Conservation (phyloP, 2,888 invertebrate genomes). For the Lordiphosa andalusiaca region DNA sequence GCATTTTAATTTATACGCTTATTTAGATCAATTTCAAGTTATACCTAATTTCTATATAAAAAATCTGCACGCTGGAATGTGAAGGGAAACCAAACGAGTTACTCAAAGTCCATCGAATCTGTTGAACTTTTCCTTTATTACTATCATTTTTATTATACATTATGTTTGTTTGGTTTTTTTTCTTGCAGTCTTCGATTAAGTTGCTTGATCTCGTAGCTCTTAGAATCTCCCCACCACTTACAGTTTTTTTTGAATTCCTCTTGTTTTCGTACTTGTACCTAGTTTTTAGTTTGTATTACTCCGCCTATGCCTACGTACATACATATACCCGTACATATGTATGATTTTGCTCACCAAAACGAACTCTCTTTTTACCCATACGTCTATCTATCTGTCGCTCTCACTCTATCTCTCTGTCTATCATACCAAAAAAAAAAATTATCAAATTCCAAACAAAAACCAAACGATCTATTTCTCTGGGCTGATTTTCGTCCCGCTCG, state of each 20-base stretch:
- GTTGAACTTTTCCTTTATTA: constrained; percentile 5
- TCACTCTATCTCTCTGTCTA: constrained; percentile 39
- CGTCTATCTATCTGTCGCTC: constrained; percentile 25
- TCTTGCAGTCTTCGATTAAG: constrained; percentile 18
- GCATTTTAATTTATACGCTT: constrained; percentile 10
- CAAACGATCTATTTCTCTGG: constrained; percentile 76
- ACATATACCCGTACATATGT: constrained; percentile 16
- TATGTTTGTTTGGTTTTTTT: constrained; percentile 32
- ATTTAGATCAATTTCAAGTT: constrained; percentile 11
- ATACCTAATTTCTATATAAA: not conserved
- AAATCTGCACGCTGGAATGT: constrained; percentile 12
- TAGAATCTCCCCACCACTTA: not conserved
- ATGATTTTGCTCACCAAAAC: constrained; percentile 55
- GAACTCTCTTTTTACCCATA: constrained; percentile 38
- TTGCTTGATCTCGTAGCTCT: constrained; percentile 51
- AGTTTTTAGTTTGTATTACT: constrained; percentile 23
- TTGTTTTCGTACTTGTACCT: constrained; percentile 28
- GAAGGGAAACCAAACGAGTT: constrained; percentile 1
- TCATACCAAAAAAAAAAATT: constrained; percentile 43
- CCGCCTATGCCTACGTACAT: constrained; percentile 9
- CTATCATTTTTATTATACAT: constrained; percentile 15
- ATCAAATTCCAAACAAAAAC: constrained; percentile 29
- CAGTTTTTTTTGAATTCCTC: constrained; percentile 6
- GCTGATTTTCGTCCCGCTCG: constrained; percentile 81
- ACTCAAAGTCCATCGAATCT: not conserved